These are phyloP conservation scores for Hemicentrotus pulcherrimus DNA, from an alignment of 35 echinoderm and acorn worm species.

Conservation along the genomic window DNA sequence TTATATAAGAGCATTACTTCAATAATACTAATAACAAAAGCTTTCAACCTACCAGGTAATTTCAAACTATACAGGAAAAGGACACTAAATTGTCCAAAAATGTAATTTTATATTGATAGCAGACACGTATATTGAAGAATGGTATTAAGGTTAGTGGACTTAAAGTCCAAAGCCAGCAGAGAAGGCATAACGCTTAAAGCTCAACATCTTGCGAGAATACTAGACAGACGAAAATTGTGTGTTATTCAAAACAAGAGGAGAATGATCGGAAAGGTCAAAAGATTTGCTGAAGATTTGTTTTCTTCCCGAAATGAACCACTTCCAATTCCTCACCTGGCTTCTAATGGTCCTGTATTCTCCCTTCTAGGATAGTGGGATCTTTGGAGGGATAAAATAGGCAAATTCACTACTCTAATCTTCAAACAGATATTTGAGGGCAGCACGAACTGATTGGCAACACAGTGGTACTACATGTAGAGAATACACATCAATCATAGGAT, in stretches of 20 bases:
- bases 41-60: background rate
- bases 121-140: too few relatives aligned
- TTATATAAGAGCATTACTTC: background rate
- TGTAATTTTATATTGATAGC: background rate
- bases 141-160: background rate
- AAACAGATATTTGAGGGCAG: background rate
- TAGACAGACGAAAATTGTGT: background rate
- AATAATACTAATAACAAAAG: background rate
- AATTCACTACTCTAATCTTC: background rate
- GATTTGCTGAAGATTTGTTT: background rate
- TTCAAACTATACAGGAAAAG: background rate
- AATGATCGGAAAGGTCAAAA: background rate
- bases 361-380: background rate
- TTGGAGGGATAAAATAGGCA: background rate
- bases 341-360: background rate
- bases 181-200: background rate
- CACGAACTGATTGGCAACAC: background rate
- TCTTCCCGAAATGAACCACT: background rate
- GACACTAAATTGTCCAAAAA: background rate
- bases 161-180: background rate
- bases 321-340: background rate
- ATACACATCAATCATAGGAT: too few relatives aligned
- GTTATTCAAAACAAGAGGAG: constrained; percentile 3
- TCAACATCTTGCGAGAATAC: background rate
- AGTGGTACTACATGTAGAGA: background rate